These are phyloP conservation scores for Malthinus seriepunctatus DNA, from an alignment of 2,888 invertebrate genomes.

Conservation along the genomic window DNA sequence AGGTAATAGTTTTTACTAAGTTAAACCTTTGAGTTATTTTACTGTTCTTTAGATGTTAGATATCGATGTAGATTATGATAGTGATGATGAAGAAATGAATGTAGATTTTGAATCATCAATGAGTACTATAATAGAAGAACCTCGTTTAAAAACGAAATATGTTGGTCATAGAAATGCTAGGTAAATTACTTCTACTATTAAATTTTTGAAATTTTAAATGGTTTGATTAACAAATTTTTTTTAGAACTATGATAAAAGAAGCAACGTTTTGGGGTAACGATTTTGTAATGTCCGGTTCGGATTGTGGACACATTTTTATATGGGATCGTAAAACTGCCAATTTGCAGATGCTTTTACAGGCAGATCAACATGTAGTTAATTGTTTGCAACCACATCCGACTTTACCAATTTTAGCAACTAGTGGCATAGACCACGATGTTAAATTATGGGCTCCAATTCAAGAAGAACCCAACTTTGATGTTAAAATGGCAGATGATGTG, in stretches of 20 bases:
- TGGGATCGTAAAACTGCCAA: slow-evolving; percentile 75
- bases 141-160: slow-evolving; percentile 68
- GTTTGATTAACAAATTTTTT: slow-evolving; percentile 36
- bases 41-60: slow-evolving; percentile 36
- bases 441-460: slow-evolving; percentile 80
- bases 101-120: slow-evolving; percentile 34
- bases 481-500: slow-evolving; percentile 66
- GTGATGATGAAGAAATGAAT: slow-evolving; percentile 33
- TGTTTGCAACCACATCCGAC: slow-evolving; percentile 83
- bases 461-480: slow-evolving; percentile 65
- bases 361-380: slow-evolving; percentile 83
- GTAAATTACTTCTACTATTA: slow-evolving; percentile 50
- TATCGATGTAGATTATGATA: slow-evolving; percentile 48
- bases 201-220: not conserved
- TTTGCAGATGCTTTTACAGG: slow-evolving; percentile 75
- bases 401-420: slow-evolving; percentile 75
- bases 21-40: not conserved
- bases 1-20: slow-evolving; percentile 20
- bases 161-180: slow-evolving; percentile 80
- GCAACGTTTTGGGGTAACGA: slow-evolving; percentile 83
- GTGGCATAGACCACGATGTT: slow-evolving; percentile 87
- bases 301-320: slow-evolving; percentile 85
- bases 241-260: slow-evolving; percentile 82
- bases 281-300: slow-evolving; percentile 84
- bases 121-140: slow-evolving; percentile 47